Conservation (phyloP, 2,113 vertebrate species). For the Heloderma charlesbogerti region DNA sequence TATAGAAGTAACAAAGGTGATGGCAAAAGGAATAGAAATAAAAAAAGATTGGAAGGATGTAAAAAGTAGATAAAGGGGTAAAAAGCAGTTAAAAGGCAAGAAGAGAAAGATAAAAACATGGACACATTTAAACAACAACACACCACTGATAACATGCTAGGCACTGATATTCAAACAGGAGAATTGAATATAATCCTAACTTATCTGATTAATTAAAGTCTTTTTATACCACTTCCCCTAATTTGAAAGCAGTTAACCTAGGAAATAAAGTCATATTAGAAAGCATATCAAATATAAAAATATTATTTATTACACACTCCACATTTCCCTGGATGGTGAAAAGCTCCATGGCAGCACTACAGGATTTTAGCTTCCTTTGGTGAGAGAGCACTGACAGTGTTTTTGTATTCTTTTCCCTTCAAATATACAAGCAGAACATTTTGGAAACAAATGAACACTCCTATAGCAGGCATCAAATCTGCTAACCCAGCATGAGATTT, state of each 20-base stretch:
- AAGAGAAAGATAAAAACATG: background rate
- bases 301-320: background rate
- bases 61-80: constrained; percentile 2
- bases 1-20: background rate
- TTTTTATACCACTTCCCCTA: background rate
- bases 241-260: background rate
- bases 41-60: constrained; percentile 1
- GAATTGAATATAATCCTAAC: background rate
- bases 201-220: background rate
- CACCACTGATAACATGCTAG: background rate
- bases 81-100: background rate
- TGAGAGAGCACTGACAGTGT: background rate
- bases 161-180: background rate
- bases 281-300: background rate
- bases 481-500: background rate
- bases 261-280: background rate
- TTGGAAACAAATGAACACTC: background rate
- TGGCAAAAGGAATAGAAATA: background rate
- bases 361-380: background rate
- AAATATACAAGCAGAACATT: background rate
- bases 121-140: background rate
- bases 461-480: background rate
- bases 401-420: background rate
- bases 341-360: background rate
- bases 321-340: background rate